Evolutionary conservation across 1,140 invertebrate genomes (phyloP), one percentile per base, ranked within the genome.

Genomic region (Physella acuta): DNA sequence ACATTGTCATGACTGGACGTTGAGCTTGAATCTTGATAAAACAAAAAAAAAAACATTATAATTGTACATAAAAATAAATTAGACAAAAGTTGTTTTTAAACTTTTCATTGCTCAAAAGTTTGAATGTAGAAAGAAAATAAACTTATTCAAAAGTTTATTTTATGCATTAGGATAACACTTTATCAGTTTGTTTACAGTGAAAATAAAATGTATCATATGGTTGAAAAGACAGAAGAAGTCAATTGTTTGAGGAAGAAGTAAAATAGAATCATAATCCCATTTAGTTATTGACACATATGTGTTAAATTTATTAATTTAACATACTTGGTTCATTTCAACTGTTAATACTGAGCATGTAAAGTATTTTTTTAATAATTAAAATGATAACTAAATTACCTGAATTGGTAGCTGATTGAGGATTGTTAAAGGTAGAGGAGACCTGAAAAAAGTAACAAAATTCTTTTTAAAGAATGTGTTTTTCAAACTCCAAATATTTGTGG

Each of bases 361-460:
- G 28, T 56, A n/a, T 26, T 56, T 56, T 56, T 56, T 26, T 14
- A 26, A 26, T 8, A 17, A 26, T 56, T 28, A 56, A 8, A 17
- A 17, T 56, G 11, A 56, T n/a, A 60, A 60, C 20, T 8, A 3
- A 17, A 16, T 33, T 52, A 53, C 62, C 39, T 33, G 62, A 64
- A 52, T 33, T 64, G 33, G 30, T 28, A 17, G 33, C 3, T 53
- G 62, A n/a, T 30, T 64, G 33, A 3, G 62, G n/a, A 64, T 53
- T 64, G 62, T 52, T 64, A 49, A 52, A 31, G 11, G 62, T 51
- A 33, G 62, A 64, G 1, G 62, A 52, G 1, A 64, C 62, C 62
- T 64, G 62, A 20, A 49, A 52, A 17, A 52, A 36, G 3, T n/a
- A 64, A 39, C 33, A 14, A 60, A 28, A 14, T 26, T 55, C 4